A percentile compares a stretch with the other conserved stretches of the same genome.
These are phyloP conservation scores for Ia io DNA, from an alignment of 2,113 vertebrate species.

Conservation along the genomic window DNA sequence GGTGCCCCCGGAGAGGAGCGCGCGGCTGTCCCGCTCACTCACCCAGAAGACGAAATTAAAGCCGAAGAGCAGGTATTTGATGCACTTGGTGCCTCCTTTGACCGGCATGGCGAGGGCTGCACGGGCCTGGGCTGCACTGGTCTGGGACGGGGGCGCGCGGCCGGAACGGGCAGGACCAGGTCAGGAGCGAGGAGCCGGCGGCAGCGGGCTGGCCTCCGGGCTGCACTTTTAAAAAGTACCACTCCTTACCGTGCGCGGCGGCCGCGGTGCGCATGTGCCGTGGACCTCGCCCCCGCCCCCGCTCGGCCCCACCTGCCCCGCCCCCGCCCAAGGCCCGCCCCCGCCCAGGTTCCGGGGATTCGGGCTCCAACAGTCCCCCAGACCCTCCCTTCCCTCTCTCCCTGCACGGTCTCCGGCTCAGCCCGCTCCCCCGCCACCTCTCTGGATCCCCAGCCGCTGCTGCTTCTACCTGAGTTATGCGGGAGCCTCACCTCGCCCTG, in stretches of 20 bases:
- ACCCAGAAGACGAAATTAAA: slow-evolving; percentile 98
- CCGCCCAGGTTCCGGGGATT: accelerated
- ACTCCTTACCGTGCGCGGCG: slow-evolving; percentile 52
- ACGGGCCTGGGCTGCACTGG: not conserved
- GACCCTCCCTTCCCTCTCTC: accelerated
- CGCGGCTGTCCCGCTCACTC: slow-evolving; percentile 73
- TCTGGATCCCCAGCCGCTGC: not conserved
- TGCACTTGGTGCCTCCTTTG: slow-evolving; percentile 93
- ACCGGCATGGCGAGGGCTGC: slow-evolving; percentile 80
- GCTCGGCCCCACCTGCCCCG: not conserved
- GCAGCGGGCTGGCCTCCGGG: not conserved
- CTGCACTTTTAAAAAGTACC: slow-evolving; percentile 57
- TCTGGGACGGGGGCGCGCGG: not conserved
- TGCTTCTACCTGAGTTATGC: not conserved
- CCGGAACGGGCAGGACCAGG: not conserved
- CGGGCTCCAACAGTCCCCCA: accelerated
- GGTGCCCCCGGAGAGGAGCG: slow-evolving; percentile 10
- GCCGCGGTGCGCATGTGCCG: slow-evolving; percentile 60
- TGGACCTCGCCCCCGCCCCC: not conserved
- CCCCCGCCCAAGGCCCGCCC: not conserved
- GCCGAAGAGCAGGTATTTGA: slow-evolving; percentile 95
- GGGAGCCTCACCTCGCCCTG: not conserved
- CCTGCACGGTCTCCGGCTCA: not conserved
- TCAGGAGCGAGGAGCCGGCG: not conserved
- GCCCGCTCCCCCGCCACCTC: not conserved